Percentiles rank a stretch among this genome's conserved stretches.
Conservation (phyloP, 2,888 invertebrate genomes). For the Prenolepis imparis region DNA sequence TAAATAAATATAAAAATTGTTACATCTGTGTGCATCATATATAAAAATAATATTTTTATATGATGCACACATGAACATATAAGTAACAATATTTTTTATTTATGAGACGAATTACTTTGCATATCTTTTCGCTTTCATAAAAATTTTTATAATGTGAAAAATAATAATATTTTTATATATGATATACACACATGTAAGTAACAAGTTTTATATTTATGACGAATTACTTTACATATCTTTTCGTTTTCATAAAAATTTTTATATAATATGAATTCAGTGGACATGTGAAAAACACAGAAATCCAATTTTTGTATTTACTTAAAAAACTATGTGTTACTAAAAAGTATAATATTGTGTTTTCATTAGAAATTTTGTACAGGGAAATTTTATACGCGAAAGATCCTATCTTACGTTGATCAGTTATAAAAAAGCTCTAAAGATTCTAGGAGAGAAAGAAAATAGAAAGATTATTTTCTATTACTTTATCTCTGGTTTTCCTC, state of each 20-base stretch:
- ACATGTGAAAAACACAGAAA: neutral
- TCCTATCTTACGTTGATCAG: neutral
- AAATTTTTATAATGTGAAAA: neutral
- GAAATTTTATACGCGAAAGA: neutral
- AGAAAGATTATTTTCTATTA: neutral
- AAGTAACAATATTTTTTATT: too few relatives aligned
- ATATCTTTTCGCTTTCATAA: too few relatives aligned
- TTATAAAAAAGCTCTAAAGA: neutral
- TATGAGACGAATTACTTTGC: too few relatives aligned
- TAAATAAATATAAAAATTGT: too few relatives aligned
- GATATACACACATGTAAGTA: neutral
- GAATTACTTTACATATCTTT: neutral
- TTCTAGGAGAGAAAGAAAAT: neutral
- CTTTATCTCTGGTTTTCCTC: constrained; percentile 6
- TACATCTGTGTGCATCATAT: too few relatives aligned
- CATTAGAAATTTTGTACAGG: neutral
- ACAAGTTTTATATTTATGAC: neutral
- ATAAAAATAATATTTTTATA: too few relatives aligned
- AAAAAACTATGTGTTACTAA: neutral
- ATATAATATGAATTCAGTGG: neutral
- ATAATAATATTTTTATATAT: constrained; percentile 22
- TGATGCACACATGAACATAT: too few relatives aligned
- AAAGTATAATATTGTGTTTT: neutral
- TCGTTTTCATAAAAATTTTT: neutral
- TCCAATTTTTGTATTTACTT: constrained; percentile 2